A percentile compares a stretch with the other conserved stretches of the same genome.
phyloP scores from a whole-genome alignment of 2,113 vertebrate species.

The Siniperca knerii region DNA sequence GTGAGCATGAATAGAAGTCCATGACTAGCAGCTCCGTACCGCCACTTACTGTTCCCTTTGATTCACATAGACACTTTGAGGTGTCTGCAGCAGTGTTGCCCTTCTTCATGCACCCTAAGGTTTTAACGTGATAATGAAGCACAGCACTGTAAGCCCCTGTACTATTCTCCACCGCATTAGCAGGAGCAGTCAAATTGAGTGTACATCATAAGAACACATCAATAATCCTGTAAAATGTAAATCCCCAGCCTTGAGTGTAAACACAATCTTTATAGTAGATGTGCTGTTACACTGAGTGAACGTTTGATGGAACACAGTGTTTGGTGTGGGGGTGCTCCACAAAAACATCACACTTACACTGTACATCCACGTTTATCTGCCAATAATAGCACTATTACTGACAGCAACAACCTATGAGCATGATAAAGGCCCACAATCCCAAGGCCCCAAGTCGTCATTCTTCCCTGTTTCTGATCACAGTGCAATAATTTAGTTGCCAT shows the following conservation, averaged over 20 bases:
- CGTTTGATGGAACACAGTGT: constrained; percentile 5
- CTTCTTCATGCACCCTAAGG: neutral
- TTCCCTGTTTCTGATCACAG: neutral
- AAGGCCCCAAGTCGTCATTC: neutral
- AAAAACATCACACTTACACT: neutral
- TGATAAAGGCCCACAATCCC: neutral
- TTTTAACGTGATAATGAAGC: neutral
- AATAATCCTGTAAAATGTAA: constrained; percentile 38
- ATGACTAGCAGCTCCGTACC: neutral
- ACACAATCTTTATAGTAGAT: neutral
- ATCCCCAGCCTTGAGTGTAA: constrained; percentile 2
- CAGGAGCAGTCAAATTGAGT: neutral
- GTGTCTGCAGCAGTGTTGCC: neutral
- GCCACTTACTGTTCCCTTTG: neutral
- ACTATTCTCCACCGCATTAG: neutral
- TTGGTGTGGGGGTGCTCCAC: neutral
- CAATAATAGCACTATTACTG: neutral
- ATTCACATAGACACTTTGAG: neutral
- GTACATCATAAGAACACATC: constrained; percentile 17
- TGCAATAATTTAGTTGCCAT: neutral
- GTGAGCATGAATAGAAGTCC: neutral
- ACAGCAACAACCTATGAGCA: constrained; percentile 1
- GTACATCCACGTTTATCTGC: neutral
- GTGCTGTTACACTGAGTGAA: constrained; percentile 1
- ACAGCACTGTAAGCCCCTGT: neutral